Evolutionary conservation across 2,113 vertebrate species (phyloP), one percentile per base, ranked within the genome.

Genomic region (Glareola pratincola): DNA sequence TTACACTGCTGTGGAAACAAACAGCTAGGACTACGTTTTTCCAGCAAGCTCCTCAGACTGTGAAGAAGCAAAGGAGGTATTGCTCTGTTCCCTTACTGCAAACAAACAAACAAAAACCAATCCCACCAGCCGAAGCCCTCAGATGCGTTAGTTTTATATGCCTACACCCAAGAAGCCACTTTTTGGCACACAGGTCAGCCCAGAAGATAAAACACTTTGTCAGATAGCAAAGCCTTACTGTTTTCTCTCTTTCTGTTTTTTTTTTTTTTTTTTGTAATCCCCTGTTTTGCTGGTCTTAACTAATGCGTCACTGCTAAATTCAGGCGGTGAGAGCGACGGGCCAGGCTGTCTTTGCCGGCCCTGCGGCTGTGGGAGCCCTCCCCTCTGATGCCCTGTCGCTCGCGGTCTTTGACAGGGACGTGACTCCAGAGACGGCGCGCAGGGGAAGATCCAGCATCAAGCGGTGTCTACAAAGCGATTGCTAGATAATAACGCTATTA

Each of bases 401-500:
- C 36, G 10, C 53, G 20, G 13, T 54, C 1, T 39, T 63, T 48
- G 59, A 13, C 45, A 39, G 32, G 36, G n/a, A 76, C 59, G 14
- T 0, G 1, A 32, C 57, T 68, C 7, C 30, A 76, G 62, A 63
- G 43, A 62, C 23, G 37, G 2, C 36, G 29, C 1, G 19, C n/a
- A 50, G 50, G 43, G 50, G 32, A 27, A 66, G 50, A 47, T n/a
- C 26, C 9, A 17, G 34, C 14, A 5, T 32, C 18, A 37, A 14
- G 34, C 64, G 51, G 30, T 37, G 94, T 50, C 51, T 59, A 29
- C 13, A 76, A 76, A 89, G 45, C 29, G 67, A 48, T 13, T 71
- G 45, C 26, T 50, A 8, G 41, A 32, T 60, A 80, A n/a, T 24
- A 56, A n/a, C 4, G 48, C 69, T 88, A 11, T 30, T 71, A 30